A percentile compares a stretch with the other conserved stretches of the same genome.
Evolutionary conservation across 1,140 invertebrate genomes (phyloP).

Genomic region (Paraescarpia echinospica): DNA sequence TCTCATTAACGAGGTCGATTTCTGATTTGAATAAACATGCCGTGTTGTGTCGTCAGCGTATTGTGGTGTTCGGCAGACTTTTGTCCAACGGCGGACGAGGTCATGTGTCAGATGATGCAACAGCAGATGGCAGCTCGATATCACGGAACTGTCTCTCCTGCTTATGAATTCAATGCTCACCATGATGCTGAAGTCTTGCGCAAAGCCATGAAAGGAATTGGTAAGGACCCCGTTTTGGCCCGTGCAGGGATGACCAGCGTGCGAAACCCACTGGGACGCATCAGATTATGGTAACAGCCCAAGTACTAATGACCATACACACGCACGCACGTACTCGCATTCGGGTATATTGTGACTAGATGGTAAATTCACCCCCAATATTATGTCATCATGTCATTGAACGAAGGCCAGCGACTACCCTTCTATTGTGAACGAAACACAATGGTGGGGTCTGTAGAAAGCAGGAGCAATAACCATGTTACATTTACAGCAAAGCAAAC

Average conservation of each 20-base stretch:
- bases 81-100: neutral
- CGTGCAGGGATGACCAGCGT: neutral
- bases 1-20: no score
- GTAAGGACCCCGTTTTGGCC: conserved; percentile 33
- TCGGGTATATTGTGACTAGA: no score
- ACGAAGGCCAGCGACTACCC: no score
- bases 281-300: neutral
- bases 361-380: no score
- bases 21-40: neutral
- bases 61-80: neutral
- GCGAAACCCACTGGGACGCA: neutral
- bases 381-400: no score
- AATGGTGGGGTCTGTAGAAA: no score
- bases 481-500: no score
- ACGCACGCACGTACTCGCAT: neutral
- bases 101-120: neutral
- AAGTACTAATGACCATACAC: neutral
- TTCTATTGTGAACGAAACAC: no score
- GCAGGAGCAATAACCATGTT: no score
- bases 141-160: conserved; percentile 48
- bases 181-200: conserved; percentile 46
- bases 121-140: neutral
- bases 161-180: conserved; percentile 52
- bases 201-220: conserved; percentile 56
- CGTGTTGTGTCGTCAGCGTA: neutral